These are phyloP conservation scores for Rhagonycha fulva DNA, from an alignment of 2,888 invertebrate species.

Conservation along the genomic window DNA sequence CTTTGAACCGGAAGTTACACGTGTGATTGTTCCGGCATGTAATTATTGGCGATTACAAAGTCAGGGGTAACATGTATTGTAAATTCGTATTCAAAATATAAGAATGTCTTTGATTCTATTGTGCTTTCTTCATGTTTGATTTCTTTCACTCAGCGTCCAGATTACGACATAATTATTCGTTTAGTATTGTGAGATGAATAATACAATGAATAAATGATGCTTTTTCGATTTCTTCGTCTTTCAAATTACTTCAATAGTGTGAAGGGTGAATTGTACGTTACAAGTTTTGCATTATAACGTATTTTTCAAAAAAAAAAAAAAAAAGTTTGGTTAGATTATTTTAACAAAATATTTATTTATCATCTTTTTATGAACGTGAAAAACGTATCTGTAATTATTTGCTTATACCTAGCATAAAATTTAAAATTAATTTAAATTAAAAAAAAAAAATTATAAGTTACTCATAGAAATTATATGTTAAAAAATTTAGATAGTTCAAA, in stretches of 20 bases:
- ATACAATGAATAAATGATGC: constrained; percentile 18
- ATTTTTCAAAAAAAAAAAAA: not conserved
- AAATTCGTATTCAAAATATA: constrained; percentile 18
- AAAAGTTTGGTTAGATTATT: not conserved
- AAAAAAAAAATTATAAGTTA: too few species aligned
- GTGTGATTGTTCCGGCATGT: constrained; percentile 39
- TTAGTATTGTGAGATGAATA: constrained; percentile 20
- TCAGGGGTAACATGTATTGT: constrained; percentile 31
- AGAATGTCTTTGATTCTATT: constrained; percentile 29
- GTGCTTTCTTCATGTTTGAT: constrained; percentile 22
- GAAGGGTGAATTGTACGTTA: constrained; percentile 26
- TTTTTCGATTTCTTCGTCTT: constrained; percentile 17
- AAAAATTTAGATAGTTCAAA: not conserved
- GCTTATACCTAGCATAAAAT: too few species aligned
- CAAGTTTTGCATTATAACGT: constrained; percentile 11
- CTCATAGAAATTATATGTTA: not conserved
- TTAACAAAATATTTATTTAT: too few species aligned
- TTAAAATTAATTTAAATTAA: too few species aligned
- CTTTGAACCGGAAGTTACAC: constrained; percentile 50
- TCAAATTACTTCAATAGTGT: constrained; percentile 15
- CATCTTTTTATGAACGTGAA: too few species aligned
- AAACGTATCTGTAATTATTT: too few species aligned
- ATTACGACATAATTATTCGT: constrained; percentile 26
- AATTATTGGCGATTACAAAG: constrained; percentile 30
- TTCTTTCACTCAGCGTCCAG: constrained; percentile 16